Evolutionary conservation across 2,797 vertebrate species (phyloP), one percentile per base, ranked within the genome.

Genomic region (Sebastes ruberrimus): DNA sequence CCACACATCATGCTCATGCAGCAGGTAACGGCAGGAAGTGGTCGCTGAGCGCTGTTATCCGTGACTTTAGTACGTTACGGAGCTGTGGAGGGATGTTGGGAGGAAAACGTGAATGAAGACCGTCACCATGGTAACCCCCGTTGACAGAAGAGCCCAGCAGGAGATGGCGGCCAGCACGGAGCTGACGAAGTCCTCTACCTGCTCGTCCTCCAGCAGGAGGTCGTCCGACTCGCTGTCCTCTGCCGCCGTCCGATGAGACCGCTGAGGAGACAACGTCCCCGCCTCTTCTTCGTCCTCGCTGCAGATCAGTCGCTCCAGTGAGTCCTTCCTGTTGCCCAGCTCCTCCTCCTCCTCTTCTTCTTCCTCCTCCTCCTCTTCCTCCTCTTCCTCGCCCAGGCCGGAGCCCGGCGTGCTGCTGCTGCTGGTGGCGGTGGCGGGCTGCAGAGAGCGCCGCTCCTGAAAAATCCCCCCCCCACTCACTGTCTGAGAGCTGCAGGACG

Each of bases 141-240:
- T 89, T 83, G 95, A 95, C 91, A 96, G 95, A 92, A 96, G 96
- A 93, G 95, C 95, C 78, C 97, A 98, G 93, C 95, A 97, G 94
- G 96, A 96, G 91, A 97, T 96, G 88, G 96, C 96, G 2, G 95
- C 96, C 91, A 97, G 94, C 92, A 98, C 93, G 7, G 96, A 97
- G 88, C 95, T 94, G 80, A 93, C 88, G 61, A 93, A 95, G 90
- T 95, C 90, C 0, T 95, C 96, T 96, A 97, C 96, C 97, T 98
- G 96, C 69, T 97, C 95, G 22, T 91, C 95, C 92, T 95, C 95
- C 82, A 95, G 93, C 88, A 87, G 33, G 20, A 95, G 86, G 83
- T 96, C 94, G 2, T 96, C 95, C 49, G 90, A 89, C 55, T 96
- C 94, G 49, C 90, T 91, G 74, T 92, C 92, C 68, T 91, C 89